Percentiles rank a stretch among this genome's conserved stretches.
Conservation (phyloP, 64 coral and sea anemone genomes). For the Actinia equina region DNA sequence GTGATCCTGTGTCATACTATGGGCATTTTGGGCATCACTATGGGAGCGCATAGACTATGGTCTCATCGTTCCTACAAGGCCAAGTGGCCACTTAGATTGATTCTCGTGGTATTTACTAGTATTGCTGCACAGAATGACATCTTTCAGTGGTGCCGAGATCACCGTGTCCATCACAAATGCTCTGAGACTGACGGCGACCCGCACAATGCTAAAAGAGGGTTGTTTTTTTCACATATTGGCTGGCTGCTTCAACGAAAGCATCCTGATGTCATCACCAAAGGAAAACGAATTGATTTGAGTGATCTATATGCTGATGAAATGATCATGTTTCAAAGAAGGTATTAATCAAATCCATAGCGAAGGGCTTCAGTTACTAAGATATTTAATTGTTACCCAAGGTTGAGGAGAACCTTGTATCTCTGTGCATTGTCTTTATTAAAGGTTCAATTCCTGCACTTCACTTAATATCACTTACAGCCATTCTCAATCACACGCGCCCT, state of each 20-base stretch:
- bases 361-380: too few relatives aligned
- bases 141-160: conserved; percentile 81
- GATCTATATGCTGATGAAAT: conserved; percentile 80
- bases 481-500: too few relatives aligned
- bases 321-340: conserved; percentile 81
- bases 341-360: not conserved
- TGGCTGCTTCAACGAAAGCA: conserved; percentile 75
- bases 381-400: too few relatives aligned
- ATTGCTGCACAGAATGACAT: conserved; percentile 73
- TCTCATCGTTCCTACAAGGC: conserved; percentile 74
- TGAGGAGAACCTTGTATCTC: too few relatives aligned
- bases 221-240: conserved; percentile 79
- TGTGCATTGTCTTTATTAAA: too few relatives aligned
- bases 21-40: conserved; percentile 50
- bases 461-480: too few relatives aligned
- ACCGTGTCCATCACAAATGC: conserved; percentile 84
- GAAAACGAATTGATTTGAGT: conserved; percentile 63
- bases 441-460: too few relatives aligned
- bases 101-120: conserved; percentile 31
- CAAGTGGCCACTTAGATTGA: conserved; percentile 61
- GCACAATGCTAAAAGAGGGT: conserved; percentile 78
- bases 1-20: conserved; percentile 21
- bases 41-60: conserved; percentile 78
- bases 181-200: conserved; percentile 81
- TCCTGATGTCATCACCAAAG: conserved; percentile 69